Percentiles rank a stretch among this genome's conserved stretches.
These are phyloP conservation scores for Nymphalis c-album DNA, from an alignment of 2,888 invertebrate genomes.

Conservation along the genomic window DNA sequence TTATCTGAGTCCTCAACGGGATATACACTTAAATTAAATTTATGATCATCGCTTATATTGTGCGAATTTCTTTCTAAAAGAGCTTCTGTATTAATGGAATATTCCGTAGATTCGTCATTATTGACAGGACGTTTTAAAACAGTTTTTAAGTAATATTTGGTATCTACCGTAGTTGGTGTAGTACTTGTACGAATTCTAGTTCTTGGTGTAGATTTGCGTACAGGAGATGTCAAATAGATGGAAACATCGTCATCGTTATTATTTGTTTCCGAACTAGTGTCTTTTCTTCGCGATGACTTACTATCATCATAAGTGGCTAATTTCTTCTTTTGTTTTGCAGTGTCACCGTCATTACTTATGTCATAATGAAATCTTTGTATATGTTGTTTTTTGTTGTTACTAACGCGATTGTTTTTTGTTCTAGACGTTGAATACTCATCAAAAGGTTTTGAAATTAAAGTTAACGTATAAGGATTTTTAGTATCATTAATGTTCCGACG, in stretches of 20 bases:
- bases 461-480: constrained; percentile 73
- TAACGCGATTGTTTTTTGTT: constrained; percentile 40
- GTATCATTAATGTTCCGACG: constrained; percentile 67
- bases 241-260: constrained; percentile 58
- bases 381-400: constrained; percentile 43
- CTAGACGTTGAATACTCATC: constrained; percentile 53
- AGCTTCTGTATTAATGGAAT: constrained; percentile 51
- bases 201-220: constrained; percentile 43
- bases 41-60: constrained; percentile 42
- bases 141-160: constrained; percentile 65
- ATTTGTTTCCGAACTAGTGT: constrained; percentile 47
- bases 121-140: constrained; percentile 59
- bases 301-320: constrained; percentile 41
- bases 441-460: constrained; percentile 66
- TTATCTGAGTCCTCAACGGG: constrained; percentile 18
- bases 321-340: constrained; percentile 42
- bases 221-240: constrained; percentile 47
- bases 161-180: constrained; percentile 43
- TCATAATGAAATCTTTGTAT: constrained; percentile 52
- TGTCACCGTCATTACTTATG: neutral
- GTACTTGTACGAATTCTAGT: constrained; percentile 45
- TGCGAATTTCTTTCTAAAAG: constrained; percentile 52
- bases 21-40: constrained; percentile 18
- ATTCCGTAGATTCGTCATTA: constrained; percentile 54
- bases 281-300: constrained; percentile 51